Percentiles rank a stretch among this genome's conserved stretches.
These are phyloP conservation scores for Gandaritis pyraliata DNA, from an alignment of 2,888 invertebrate species.

Conservation along the genomic window DNA sequence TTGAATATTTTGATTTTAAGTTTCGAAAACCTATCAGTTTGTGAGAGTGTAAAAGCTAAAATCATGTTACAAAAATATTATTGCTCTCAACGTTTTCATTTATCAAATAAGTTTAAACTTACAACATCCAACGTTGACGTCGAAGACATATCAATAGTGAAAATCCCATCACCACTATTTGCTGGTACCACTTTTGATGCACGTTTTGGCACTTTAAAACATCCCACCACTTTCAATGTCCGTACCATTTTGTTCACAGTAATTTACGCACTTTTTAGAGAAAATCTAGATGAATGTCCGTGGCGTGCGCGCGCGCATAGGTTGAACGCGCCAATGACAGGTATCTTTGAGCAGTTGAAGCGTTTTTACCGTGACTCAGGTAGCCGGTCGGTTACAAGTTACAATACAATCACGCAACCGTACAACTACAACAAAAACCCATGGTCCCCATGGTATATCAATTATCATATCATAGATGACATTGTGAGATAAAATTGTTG, in stretches of 20 bases:
- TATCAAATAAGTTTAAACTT: slow-evolving; percentile 49
- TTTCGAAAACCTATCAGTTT: not conserved
- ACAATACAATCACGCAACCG: slow-evolving; percentile 5
- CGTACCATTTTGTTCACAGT: slow-evolving; percentile 65
- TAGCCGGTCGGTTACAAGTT: slow-evolving; percentile 21
- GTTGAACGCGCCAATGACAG: slow-evolving; percentile 41
- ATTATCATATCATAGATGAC: slow-evolving; percentile 25
- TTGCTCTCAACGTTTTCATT: too few species aligned
- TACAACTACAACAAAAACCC: not conserved
- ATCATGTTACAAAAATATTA: slow-evolving; percentile 3
- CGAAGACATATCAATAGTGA: slow-evolving; percentile 72
- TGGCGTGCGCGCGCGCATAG: slow-evolving; percentile 61
- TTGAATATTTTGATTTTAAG: not conserved
- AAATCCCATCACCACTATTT: slow-evolving; percentile 63
- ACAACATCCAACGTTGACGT: slow-evolving; percentile 75
- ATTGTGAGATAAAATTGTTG: slow-evolving; percentile 24
- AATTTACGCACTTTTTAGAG: slow-evolving; percentile 44
- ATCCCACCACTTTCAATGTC: slow-evolving; percentile 66
- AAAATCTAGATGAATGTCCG: slow-evolving; percentile 39
- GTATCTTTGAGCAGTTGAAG: slow-evolving; percentile 22
- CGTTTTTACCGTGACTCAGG: slow-evolving; percentile 41
- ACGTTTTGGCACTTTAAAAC: slow-evolving; percentile 69
- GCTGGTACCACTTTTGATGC: slow-evolving; percentile 69
- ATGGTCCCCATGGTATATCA: slow-evolving; percentile 18
- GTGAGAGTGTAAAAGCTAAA: too few species aligned